phyloP scores from a whole-genome alignment of 2,888 invertebrate genomes.

The Atethmia centrago region DNA sequence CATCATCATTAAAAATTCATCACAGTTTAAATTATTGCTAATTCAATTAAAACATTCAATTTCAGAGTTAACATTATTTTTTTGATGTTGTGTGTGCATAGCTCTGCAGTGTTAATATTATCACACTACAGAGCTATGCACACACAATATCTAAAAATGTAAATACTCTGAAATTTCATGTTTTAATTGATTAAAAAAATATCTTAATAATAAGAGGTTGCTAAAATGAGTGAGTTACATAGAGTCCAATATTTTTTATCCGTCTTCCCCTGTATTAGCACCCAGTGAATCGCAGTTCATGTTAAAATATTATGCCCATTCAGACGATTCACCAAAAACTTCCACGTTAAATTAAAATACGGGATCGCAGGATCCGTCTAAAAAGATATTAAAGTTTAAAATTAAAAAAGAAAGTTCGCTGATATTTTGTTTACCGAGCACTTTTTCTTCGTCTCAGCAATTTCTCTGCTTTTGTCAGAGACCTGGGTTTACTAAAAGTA shows the following conservation, averaged over 20 bases:
- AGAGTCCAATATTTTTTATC: slow-evolving; percentile 48
- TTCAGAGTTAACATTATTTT: too few species aligned
- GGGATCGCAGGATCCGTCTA: slow-evolving; percentile 38
- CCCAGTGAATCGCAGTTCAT: slow-evolving; percentile 60
- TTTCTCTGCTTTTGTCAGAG: slow-evolving; percentile 26
- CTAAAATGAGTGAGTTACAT: slow-evolving; percentile 38
- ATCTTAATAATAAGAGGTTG: slow-evolving; percentile 1
- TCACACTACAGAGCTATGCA: background rate
- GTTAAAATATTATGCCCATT: slow-evolving; percentile 68
- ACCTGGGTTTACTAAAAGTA: slow-evolving; percentile 31
- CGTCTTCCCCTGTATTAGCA: slow-evolving; percentile 63
- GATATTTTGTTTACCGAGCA: slow-evolving; percentile 51
- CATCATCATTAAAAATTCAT: background rate
- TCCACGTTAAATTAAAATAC: slow-evolving; percentile 62
- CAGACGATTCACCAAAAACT: slow-evolving; percentile 56
- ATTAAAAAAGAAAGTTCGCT: slow-evolving; percentile 61
- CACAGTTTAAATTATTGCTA: too few species aligned
- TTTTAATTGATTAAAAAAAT: background rate
- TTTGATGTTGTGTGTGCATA: too few species aligned
- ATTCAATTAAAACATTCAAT: too few species aligned
- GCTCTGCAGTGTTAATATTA: too few species aligned
- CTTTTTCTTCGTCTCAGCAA: slow-evolving; percentile 40
- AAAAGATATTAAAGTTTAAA: slow-evolving; percentile 62
- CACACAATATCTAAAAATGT: too few species aligned
- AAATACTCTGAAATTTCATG: background rate